Percentiles rank a stretch among this genome's conserved stretches.
Conservation (phyloP, 2,113 vertebrate species). For the Ptychochromis oligacanthus region DNA sequence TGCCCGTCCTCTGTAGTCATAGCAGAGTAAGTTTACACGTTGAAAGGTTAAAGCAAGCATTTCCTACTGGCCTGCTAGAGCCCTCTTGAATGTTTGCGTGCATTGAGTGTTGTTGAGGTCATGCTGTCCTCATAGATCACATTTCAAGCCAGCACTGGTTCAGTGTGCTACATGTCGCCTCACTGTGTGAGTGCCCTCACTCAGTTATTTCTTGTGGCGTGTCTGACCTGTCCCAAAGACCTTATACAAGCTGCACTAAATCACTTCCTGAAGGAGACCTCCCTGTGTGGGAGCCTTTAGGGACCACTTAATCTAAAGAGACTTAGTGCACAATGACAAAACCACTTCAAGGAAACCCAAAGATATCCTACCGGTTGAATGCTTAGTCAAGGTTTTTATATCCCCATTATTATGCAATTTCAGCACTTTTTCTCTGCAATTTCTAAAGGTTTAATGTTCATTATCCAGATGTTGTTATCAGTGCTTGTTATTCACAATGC, state of each 20-base stretch:
- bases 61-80: constrained; percentile 55
- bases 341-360: background rate
- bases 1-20: constrained; percentile 53
- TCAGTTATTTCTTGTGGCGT: constrained; percentile 45
- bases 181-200: constrained; percentile 3
- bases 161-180: constrained; percentile 33
- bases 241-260: constrained; percentile 49
- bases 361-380: background rate
- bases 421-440: background rate
- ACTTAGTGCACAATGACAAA: constrained; percentile 7
- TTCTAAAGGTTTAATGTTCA: background rate
- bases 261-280: constrained; percentile 61
- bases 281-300: constrained; percentile 11
- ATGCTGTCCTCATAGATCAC: constrained; percentile 68
- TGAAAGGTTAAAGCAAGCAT: constrained; percentile 54
- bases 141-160: constrained; percentile 56
- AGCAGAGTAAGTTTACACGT: constrained; percentile 67
- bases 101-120: constrained; percentile 61
- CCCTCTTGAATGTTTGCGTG: constrained; percentile 60
- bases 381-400: background rate
- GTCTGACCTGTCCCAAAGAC: constrained; percentile 10
- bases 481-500: background rate
- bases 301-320: constrained; percentile 10
- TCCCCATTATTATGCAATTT: background rate
- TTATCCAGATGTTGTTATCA: background rate